phyloP scores from a whole-genome alignment of 2,797 vertebrate genomes.

The Acropternis orthonyx region DNA sequence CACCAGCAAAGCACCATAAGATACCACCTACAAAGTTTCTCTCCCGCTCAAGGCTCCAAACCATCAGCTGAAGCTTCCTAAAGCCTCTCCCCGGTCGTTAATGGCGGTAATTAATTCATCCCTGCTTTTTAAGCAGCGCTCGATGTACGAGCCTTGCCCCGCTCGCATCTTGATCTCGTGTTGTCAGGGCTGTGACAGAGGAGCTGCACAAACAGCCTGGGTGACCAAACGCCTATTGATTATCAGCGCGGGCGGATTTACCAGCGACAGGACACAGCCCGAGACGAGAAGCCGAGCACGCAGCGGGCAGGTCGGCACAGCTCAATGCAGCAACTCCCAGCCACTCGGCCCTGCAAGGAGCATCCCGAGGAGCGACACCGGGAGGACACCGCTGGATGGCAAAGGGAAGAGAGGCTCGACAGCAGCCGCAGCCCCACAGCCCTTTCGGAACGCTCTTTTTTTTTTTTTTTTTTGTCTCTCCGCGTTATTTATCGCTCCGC shows the following conservation, averaged over 20 bases:
- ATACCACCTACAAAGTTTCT: not conserved
- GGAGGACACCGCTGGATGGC: fast-evolving
- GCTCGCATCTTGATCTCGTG: not conserved
- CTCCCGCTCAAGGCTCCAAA: not conserved
- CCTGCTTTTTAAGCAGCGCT: not conserved
- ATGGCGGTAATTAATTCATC: slow-evolving; percentile 24
- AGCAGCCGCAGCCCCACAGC: not conserved
- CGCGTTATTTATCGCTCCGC: slow-evolving; percentile 74
- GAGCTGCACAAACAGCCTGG: slow-evolving; percentile 35
- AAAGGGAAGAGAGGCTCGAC: not conserved
- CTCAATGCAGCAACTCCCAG: fast-evolving
- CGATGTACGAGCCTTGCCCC: not conserved
- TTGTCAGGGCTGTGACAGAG: slow-evolving; percentile 58
- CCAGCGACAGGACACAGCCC: not conserved
- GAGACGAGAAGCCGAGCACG: too few species aligned
- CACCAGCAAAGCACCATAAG: not conserved
- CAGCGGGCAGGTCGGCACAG: not conserved
- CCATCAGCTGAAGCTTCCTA: not conserved
- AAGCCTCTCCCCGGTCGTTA: not conserved
- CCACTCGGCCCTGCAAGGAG: not conserved
- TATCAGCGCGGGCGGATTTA: not conserved
- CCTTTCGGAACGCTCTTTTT: slow-evolving; percentile 34
- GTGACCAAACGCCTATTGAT: slow-evolving; percentile 18
- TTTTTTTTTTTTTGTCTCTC: slow-evolving; percentile 29
- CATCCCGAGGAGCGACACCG: fast-evolving